These are phyloP conservation scores for Pseudococcus viburni DNA, from an alignment of 2,888 invertebrate genomes.

Conservation along the genomic window DNA sequence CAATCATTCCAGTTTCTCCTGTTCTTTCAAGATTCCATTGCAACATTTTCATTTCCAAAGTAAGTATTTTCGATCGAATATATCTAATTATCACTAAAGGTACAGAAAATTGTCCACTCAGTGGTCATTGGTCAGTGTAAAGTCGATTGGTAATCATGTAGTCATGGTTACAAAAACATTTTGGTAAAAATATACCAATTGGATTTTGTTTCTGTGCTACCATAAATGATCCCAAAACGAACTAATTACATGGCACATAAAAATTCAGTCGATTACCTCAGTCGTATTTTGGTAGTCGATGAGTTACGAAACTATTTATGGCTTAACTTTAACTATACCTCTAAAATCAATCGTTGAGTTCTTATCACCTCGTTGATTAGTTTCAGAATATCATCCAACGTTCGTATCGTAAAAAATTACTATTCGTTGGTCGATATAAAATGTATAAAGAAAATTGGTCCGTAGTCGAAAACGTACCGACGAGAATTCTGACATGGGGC, in stretches of 20 bases:
- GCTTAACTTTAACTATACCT: too few species aligned
- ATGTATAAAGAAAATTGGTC: conserved; percentile 61
- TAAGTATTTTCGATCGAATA: background rate
- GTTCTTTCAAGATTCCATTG: background rate
- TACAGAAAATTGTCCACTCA: too few species aligned
- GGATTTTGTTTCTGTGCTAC: background rate
- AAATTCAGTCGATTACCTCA: too few species aligned
- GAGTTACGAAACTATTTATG: too few species aligned
- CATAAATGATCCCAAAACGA: too few species aligned
- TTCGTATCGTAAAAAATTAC: background rate
- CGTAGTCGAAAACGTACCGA: conserved; percentile 55
- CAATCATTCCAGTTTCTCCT: background rate
- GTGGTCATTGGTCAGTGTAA: background rate
- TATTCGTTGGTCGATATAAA: background rate
- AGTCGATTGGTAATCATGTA: background rate
- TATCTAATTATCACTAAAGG: too few species aligned
- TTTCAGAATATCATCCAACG: background rate
- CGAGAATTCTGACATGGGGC: conserved; percentile 63
- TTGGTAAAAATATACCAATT: background rate
- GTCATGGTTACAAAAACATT: conserved; percentile 7
- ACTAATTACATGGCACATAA: too few species aligned
- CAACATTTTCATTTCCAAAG: background rate
- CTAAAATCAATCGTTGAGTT: too few species aligned
- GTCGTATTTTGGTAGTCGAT: too few species aligned
- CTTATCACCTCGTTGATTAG: background rate